Percentiles rank a stretch among this genome's conserved stretches.
Evolutionary conservation across 2,113 vertebrate genomes (phyloP).

Genomic region (Thymallus thymallus): DNA sequence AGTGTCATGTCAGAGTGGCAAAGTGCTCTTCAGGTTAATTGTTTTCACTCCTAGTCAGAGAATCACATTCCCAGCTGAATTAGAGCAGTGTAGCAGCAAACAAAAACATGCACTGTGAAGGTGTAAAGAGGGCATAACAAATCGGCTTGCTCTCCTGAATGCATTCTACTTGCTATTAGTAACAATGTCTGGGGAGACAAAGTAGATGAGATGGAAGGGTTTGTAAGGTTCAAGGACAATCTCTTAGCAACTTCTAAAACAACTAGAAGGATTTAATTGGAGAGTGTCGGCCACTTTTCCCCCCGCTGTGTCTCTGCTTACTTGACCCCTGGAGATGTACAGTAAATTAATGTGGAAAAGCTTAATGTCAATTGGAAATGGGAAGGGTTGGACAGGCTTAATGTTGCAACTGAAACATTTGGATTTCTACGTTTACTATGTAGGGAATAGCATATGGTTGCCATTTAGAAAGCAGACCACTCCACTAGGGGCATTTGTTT

Average conservation of each 20-base stretch:
- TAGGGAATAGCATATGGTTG: too few species aligned
- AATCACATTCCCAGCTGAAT: not conserved
- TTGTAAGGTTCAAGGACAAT: not conserved
- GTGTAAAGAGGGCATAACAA: constrained; percentile 12
- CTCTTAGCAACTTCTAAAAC: not conserved
- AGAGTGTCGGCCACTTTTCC: too few species aligned
- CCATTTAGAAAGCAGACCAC: too few species aligned
- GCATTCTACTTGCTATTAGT: not conserved
- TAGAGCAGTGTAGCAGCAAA: too few species aligned
- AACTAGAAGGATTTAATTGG: not conserved
- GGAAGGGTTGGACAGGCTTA: too few species aligned
- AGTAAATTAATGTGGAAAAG: too few species aligned
- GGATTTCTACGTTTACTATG: too few species aligned
- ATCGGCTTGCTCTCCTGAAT: not conserved
- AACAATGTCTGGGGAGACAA: not conserved
- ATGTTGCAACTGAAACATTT: too few species aligned
- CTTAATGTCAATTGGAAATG: too few species aligned
- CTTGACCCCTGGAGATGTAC: not conserved
- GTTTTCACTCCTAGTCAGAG: constrained; percentile 25
- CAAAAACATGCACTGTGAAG: constrained; percentile 25
- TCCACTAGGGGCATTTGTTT: too few species aligned
- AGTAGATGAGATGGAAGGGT: constrained; percentile 5
- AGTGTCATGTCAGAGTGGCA: constrained; percentile 56
- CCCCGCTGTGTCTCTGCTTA: not conserved
- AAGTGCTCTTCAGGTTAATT: constrained; percentile 52